Base-by-base conservation (phyloP, 92 coral and sea anemone genomes). In the Galaxea fascicularis region DNA sequence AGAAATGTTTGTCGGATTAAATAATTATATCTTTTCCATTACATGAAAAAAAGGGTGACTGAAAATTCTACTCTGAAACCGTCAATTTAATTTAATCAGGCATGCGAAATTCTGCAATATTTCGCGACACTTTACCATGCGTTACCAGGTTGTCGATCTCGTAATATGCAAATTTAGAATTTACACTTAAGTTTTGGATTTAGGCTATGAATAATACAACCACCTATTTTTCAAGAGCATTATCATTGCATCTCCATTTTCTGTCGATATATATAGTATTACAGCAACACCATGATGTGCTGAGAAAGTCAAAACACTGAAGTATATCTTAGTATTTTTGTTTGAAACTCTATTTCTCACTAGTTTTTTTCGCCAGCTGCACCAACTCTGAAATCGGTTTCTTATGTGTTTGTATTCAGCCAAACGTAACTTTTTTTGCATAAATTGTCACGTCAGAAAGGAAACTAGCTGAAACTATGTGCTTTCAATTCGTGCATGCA, bases 121-220 rank as follows among this genome's bases (percentile, higher is more conserved):
- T 41, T 69, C 35, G 1, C 41, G 30, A 29, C 16, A 35, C 17
- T 21, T 49, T 49, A 15, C 5, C 51, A 46, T 46, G n/a, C n/a
- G n/a, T 46, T 21, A 21, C 39, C 39, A 26, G 17, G 27, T 25
- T 25, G 35, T 10, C 60, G 26, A 47, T 54, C 47, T 29, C 47
- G 47, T 2, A 53, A 54, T 74, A 74, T 56, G 79, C 47, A 54
- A 74, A 74, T 74, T 20, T 74, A 3, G 46, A 7, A 29, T 30
- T 16, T 53, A 14, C 31, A 15, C 12, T 13, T 10, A 1, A 9
- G 46, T 18, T 52, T 52, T 39, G 24, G 27, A 73, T 49, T 8
- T 14, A 30, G 24, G 14, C 31, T 25, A 62, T 22, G 25, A 62
- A 62, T 22, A 22, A 22, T 62, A 62, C 14, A 62, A 13, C 11